phyloP scores from a whole-genome alignment of 2,113 vertebrate species.

The Rhynchopsitta pachyrhyncha region DNA sequence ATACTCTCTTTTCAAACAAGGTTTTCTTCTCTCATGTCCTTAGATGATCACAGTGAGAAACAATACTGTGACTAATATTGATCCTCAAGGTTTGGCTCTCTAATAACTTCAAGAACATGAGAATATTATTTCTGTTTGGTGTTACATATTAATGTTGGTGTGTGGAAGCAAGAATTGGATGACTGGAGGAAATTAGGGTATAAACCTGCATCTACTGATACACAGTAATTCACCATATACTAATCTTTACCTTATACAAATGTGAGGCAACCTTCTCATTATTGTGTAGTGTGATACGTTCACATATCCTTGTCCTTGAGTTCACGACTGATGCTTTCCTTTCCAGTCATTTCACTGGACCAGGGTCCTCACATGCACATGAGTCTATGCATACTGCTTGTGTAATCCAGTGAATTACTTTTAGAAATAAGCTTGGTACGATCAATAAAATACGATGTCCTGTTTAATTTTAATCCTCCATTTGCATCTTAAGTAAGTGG shows the following conservation, averaged over 20 bases:
- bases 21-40: not conserved
- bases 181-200: not conserved
- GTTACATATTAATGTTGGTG: not conserved
- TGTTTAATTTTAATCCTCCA: not conserved
- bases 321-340: not conserved
- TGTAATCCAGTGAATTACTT: not conserved
- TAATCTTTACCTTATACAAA: not conserved
- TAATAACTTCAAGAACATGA: not conserved
- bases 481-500: not conserved
- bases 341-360: not conserved
- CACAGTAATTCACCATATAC: not conserved
- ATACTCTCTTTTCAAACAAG: not conserved
- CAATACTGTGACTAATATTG: not conserved
- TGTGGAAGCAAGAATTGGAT: not conserved
- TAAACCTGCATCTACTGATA: not conserved
- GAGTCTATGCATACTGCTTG: not conserved
- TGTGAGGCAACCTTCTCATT: not conserved
- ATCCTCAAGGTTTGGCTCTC: not conserved
- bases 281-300: not conserved
- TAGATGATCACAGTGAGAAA: not conserved
- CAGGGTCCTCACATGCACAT: not conserved
- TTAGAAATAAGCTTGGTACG: not conserved
- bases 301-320: not conserved
- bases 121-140: not conserved
- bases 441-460: not conserved